Evolutionary conservation across 2,113 vertebrate genomes (phyloP).

Genomic region (Elachura formosa): DNA sequence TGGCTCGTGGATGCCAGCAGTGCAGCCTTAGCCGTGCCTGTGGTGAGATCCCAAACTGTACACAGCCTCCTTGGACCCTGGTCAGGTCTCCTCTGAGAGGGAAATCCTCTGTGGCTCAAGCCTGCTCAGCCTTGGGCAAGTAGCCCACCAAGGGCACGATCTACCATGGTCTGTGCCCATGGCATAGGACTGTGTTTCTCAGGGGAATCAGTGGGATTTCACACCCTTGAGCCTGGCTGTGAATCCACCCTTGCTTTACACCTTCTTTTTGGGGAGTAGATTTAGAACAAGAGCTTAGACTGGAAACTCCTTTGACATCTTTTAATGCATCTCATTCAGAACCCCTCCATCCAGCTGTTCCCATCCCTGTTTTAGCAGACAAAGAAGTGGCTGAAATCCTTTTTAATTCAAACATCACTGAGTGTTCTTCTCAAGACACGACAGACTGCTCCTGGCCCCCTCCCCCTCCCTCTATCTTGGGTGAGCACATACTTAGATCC

Average conservation of each 20-base stretch:
- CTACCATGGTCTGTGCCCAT: fast-evolving
- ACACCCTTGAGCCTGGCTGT: not conserved
- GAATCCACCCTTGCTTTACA: not conserved
- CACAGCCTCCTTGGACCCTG: not conserved
- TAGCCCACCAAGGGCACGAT: not conserved
- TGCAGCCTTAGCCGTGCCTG: not conserved
- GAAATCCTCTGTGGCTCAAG: not conserved
- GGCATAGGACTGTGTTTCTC: fast-evolving
- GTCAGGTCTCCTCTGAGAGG: not conserved
- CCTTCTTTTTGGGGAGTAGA: not conserved
- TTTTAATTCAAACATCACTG: constrained; percentile 34
- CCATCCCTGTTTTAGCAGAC: not conserved
- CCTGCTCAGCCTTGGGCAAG: not conserved
- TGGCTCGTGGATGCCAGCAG: not conserved
- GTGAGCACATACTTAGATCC: constrained; percentile 64
- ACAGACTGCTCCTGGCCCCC: not conserved
- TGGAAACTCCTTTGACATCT: not conserved
- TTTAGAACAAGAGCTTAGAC: not conserved
- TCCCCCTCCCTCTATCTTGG: not conserved
- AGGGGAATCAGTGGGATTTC: not conserved
- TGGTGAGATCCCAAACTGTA: not conserved
- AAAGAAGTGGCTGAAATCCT: constrained; percentile 12
- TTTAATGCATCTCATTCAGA: not conserved
- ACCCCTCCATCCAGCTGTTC: not conserved
- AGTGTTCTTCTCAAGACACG: not conserved